Conservation (phyloP, 2,888 invertebrate species). For the Euphydryas editha region DNA sequence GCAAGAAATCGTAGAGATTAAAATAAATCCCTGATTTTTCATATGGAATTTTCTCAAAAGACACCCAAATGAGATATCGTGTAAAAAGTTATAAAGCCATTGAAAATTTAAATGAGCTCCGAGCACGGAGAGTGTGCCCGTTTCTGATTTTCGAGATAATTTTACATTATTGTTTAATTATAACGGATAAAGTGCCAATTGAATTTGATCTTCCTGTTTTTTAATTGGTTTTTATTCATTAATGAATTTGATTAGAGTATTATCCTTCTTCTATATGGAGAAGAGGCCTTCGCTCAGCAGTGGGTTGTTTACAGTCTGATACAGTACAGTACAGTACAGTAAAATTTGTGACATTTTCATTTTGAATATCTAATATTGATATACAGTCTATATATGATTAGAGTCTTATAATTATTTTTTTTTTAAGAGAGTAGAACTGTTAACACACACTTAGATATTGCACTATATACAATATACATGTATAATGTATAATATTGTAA, state of each 20-base stretch:
- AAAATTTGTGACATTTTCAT: no score
- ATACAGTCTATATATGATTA: no score
- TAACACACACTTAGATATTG: no score
- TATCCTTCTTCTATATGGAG: no score
- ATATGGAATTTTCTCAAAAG: conserved; percentile 31
- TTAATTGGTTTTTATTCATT: not conserved
- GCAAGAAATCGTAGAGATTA: not conserved
- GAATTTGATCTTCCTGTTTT: not conserved
- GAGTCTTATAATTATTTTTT: no score
- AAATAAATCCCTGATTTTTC: conserved; percentile 19
- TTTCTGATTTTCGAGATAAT: conserved; percentile 28
- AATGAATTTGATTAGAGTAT: not conserved
- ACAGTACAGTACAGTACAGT: no score
- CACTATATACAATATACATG: no score
- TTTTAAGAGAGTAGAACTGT: no score
- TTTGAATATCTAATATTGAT: no score
- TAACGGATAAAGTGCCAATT: not conserved
- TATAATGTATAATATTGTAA: no score
- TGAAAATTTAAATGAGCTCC: conserved; percentile 46
- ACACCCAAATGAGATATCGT: conserved; percentile 17
- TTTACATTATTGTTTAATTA: conserved; percentile 22
- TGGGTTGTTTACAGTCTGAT: no score
- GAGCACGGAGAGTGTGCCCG: conserved; percentile 10
- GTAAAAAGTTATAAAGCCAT: conserved; percentile 39
- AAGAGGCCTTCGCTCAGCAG: no score